Evolutionary conservation across 2,113 vertebrate species (phyloP).

Genomic region (Arenaria interpres): DNA sequence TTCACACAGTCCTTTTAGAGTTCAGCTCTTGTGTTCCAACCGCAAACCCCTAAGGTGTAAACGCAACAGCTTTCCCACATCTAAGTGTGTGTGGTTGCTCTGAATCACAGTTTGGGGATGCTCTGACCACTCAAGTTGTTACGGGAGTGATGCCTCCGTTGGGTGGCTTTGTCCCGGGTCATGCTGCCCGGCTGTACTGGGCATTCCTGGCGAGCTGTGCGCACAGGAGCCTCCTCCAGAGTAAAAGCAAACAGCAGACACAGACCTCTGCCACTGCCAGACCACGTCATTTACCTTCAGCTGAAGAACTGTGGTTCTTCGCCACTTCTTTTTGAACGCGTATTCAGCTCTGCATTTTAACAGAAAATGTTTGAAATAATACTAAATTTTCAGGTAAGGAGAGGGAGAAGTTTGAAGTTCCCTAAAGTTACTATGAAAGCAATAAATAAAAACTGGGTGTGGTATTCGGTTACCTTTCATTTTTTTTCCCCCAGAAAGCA

Average conservation of each 20-base stretch:
- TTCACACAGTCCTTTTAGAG: not conserved
- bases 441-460: not conserved
- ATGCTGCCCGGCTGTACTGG: not conserved
- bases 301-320: not conserved
- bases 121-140: not conserved
- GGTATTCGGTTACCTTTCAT: not conserved
- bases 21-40: not conserved
- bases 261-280: not conserved
- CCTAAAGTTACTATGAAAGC: not conserved
- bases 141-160: rapidly evolving
- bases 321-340: not conserved
- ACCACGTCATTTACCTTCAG: not conserved
- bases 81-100: not conserved
- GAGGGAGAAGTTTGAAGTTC: not conserved
- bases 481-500: not conserved
- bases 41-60: not conserved
- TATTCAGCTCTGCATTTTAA: not conserved
- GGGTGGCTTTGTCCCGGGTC: not conserved
- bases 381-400: not conserved
- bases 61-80: not conserved
- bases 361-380: not conserved
- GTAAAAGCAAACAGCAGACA: not conserved
- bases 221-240: not conserved
- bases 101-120: not conserved
- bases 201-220: rapidly evolving